A percentile compares a stretch with the other conserved stretches of the same genome.
Evolutionary conservation across 2,888 invertebrate genomes (phyloP).

Genomic region (Orthosia gothica): DNA sequence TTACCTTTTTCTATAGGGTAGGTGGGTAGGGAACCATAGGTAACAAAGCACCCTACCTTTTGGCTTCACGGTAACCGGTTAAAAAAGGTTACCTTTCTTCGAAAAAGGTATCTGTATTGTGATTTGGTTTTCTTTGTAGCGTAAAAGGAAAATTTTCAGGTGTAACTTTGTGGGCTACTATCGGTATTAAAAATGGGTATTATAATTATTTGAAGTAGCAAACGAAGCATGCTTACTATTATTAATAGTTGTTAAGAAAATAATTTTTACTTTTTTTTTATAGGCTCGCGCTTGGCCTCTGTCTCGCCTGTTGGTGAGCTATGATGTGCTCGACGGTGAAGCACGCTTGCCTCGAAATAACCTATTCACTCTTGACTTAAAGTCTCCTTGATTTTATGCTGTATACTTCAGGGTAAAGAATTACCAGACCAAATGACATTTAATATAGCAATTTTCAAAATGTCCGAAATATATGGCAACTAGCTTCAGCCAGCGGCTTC

Average conservation of each 20-base stretch:
- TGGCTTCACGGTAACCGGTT: slow-evolving; percentile 1
- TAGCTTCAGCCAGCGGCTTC: too few species aligned
- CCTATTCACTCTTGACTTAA: too few species aligned
- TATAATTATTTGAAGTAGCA: not conserved
- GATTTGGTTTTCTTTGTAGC: slow-evolving; percentile 10
- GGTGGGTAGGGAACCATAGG: not conserved
- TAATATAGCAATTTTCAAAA: too few species aligned
- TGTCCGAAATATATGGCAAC: too few species aligned
- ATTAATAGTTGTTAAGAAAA: not conserved
- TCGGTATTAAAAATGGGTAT: not conserved
- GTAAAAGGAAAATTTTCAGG: slow-evolving; percentile 3
- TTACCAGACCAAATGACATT: too few species aligned
- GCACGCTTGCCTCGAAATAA: too few species aligned
- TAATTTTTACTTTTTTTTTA: too few species aligned
- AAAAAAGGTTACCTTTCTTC: slow-evolving; percentile 34
- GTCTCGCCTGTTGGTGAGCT: too few species aligned
- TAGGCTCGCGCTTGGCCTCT: too few species aligned
- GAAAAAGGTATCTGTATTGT: slow-evolving; percentile 35
- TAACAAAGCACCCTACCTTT: slow-evolving; percentile 25
- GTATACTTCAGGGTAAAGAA: too few species aligned
- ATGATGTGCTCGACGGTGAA: too few species aligned
- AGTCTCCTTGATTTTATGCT: too few species aligned
- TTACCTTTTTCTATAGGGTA: not conserved
- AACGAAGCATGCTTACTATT: not conserved
- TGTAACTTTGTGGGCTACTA: not conserved